These are phyloP conservation scores for Dinocampus coccinellae DNA, from an alignment of 2,888 invertebrate species.

Conservation along the genomic window DNA sequence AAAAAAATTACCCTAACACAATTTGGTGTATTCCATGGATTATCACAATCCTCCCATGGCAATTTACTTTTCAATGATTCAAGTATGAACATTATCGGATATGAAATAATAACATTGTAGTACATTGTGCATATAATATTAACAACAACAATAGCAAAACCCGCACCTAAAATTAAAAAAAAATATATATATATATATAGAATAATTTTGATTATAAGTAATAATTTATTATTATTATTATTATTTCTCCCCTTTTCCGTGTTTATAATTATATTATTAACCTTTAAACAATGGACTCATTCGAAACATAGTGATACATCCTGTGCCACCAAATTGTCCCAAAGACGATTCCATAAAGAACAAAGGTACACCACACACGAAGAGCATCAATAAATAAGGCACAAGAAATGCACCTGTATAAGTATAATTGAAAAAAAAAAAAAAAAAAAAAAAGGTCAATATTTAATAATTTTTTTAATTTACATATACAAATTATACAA, in stretches of 20 bases:
- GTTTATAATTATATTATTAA: slow-evolving; percentile 60
- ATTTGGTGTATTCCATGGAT: slow-evolving; percentile 85
- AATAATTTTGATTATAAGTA: background rate
- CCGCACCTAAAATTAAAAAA: slow-evolving; percentile 77
- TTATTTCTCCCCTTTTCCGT: background rate
- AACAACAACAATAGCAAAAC: slow-evolving; percentile 84
- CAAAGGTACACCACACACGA: slow-evolving; percentile 87
- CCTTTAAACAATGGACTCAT: slow-evolving; percentile 90
- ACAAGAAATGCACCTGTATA: slow-evolving; percentile 85
- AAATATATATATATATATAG: background rate
- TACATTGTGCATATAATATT: slow-evolving; percentile 86
- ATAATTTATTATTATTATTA: background rate
- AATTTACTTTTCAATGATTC: slow-evolving; percentile 77
- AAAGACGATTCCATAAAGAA: slow-evolving; percentile 90
- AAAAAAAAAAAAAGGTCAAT: background rate
- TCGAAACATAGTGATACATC: slow-evolving; percentile 85
- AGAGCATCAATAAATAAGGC: slow-evolving; percentile 85
- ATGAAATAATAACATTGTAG: slow-evolving; percentile 88
- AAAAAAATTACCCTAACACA: slow-evolving; percentile 75
- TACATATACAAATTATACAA: background rate
- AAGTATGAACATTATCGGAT: slow-evolving; percentile 85
- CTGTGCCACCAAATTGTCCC: slow-evolving; percentile 87
- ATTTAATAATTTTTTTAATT: background rate
- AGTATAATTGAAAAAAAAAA: background rate
- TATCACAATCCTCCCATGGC: slow-evolving; percentile 84